Percentiles rank a stretch among this genome's conserved stretches.
These are phyloP conservation scores for Caenorhabditis macrosperma DNA, from an alignment of 2,888 invertebrate species.

Conservation along the genomic window DNA sequence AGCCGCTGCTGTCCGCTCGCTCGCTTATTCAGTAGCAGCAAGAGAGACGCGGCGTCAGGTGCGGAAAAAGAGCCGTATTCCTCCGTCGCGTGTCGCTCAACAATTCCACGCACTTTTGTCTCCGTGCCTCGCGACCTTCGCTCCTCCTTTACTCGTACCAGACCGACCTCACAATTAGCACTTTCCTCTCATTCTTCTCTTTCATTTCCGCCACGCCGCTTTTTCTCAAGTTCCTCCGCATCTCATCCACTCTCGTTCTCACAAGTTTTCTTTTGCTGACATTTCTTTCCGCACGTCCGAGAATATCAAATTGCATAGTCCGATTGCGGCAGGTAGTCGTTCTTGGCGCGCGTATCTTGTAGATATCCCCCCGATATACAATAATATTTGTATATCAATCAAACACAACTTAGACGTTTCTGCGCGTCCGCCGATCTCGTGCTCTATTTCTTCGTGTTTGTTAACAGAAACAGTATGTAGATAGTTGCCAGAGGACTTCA, in stretches of 20 bases:
- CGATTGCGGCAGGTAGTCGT: background rate
- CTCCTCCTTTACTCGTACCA: constrained; percentile 26
- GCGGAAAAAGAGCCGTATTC: constrained; percentile 13
- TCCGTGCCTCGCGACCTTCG: constrained; percentile 28
- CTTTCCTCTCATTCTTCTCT: constrained; percentile 26
- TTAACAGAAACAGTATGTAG: background rate
- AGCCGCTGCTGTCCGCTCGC: constrained; percentile 2
- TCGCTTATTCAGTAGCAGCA: constrained; percentile 22
- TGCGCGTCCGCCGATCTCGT: constrained; percentile 33
- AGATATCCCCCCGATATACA: constrained; percentile 38
- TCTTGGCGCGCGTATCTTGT: constrained; percentile 37
- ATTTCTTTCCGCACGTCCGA: constrained; percentile 25
- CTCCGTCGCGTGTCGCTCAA: constrained; percentile 52
- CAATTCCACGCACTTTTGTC: constrained; percentile 58
- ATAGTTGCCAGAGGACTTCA: constrained; percentile 9
- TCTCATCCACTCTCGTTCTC: constrained; percentile 2
- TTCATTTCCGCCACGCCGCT: background rate
- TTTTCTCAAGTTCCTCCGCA: too few species aligned
- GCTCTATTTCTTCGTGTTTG: constrained; percentile 14
- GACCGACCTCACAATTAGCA: constrained; percentile 39
- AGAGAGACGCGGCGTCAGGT: constrained; percentile 37
- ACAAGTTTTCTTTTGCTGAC: background rate
- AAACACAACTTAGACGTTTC: constrained; percentile 32
- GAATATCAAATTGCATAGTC: constrained; percentile 42
- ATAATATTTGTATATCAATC: constrained; percentile 58